A percentile compares a stretch with the other conserved stretches of the same genome.
phyloP scores from a whole-genome alignment of 2,113 vertebrate species.

The Callipepla californica region DNA sequence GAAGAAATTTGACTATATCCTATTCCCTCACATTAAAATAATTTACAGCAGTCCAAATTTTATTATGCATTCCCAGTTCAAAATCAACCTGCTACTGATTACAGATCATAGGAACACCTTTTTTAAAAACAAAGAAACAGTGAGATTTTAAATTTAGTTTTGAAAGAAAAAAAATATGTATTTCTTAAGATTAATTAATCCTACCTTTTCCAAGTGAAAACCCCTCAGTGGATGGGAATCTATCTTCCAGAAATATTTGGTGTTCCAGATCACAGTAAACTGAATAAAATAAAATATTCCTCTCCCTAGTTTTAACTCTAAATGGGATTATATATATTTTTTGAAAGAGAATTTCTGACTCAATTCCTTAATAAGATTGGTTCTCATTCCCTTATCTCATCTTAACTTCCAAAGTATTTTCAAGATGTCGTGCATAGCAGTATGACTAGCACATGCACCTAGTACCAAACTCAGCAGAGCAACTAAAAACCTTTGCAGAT shows the following conservation, averaged over 20 bases:
- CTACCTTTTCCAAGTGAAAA: background rate
- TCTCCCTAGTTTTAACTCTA: background rate
- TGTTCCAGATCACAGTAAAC: background rate
- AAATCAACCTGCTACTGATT: background rate
- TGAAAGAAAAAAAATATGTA: background rate
- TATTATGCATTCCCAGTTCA: background rate
- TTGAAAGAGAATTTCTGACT: background rate
- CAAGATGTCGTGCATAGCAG: conserved; percentile 12
- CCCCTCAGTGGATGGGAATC: background rate
- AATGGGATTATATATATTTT: background rate
- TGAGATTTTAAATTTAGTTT: background rate
- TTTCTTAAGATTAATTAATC: background rate
- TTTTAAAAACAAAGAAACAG: background rate
- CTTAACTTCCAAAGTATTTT: background rate
- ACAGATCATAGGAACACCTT: background rate
- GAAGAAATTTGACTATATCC: background rate
- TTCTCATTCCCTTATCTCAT: background rate
- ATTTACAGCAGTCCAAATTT: background rate
- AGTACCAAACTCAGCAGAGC: background rate
- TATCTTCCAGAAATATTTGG: background rate
- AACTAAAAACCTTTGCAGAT: conserved; percentile 6
- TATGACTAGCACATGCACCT: conserved; percentile 31
- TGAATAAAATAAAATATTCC: background rate
- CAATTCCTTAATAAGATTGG: background rate
- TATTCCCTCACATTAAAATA: background rate